Evolutionary conservation across 2,797 vertebrate genomes (phyloP).

Genomic region (Telmatherina bonti): DNA sequence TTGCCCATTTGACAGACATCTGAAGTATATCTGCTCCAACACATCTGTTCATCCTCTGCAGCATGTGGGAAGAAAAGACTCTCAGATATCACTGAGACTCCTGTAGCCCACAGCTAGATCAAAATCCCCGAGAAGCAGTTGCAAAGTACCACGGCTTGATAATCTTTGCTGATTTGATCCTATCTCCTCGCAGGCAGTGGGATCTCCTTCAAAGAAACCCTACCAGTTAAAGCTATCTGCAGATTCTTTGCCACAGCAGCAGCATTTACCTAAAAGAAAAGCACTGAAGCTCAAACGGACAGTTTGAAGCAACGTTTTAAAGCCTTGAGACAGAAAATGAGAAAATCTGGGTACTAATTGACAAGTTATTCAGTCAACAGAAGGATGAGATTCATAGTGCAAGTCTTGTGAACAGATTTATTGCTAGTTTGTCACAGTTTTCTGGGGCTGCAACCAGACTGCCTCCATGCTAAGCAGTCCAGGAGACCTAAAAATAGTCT

Average conservation of each 20-base stretch:
- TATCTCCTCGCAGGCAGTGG: conserved; percentile 58
- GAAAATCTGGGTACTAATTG: conserved; percentile 9
- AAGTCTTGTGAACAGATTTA: conserved; percentile 40
- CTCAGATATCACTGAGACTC: conserved; percentile 58
- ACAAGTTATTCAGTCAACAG: conserved; percentile 11
- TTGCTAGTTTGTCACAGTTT: conserved; percentile 56
- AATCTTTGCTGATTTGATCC: conserved; percentile 74
- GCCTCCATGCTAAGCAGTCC: conserved; percentile 69
- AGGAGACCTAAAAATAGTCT: conserved; percentile 78
- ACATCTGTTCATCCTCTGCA: conserved; percentile 62
- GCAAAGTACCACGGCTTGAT: conserved; percentile 67
- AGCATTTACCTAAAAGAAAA: conserved; percentile 44
- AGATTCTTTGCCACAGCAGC: conserved; percentile 25
- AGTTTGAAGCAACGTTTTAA: conserved; percentile 22
- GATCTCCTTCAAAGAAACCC: conserved; percentile 59
- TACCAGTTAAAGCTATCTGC: conserved; percentile 49
- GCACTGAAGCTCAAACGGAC: background rate
- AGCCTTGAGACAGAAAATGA: conserved; percentile 17
- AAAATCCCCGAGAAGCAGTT: conserved; percentile 63
- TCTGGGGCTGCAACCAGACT: conserved; percentile 58
- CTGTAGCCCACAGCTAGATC: conserved; percentile 65
- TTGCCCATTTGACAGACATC: conserved; percentile 59
- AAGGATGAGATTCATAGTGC: conserved; percentile 12
- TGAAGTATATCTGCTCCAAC: conserved; percentile 55
- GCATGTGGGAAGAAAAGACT: conserved; percentile 53